phyloP scores from a whole-genome alignment of 2,113 vertebrate genomes.

The Phycodurus eques region DNA sequence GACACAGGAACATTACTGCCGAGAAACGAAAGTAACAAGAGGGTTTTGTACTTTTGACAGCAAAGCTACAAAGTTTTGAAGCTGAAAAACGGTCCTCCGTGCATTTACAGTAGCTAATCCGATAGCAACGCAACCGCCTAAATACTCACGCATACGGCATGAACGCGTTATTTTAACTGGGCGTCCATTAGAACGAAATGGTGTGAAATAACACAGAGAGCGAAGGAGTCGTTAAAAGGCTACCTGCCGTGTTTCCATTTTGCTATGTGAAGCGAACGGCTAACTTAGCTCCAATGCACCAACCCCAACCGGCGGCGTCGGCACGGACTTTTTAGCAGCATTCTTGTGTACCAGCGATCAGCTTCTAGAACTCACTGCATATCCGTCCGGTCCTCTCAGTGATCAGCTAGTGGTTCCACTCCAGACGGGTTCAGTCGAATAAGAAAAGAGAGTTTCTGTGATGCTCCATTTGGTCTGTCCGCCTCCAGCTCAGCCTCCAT shows the following conservation, averaged over 20 bases:
- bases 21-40: no score
- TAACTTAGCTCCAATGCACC: slow-evolving; percentile 27
- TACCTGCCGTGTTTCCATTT: neutral
- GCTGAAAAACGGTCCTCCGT: no score
- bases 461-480: slow-evolving; percentile 34
- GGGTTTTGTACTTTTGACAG: no score
- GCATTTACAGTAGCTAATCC: no score
- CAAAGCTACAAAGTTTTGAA: no score
- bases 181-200: neutral
- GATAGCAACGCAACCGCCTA: slow-evolving; percentile 2
- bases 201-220: neutral
- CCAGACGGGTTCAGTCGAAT: neutral
- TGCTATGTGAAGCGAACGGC: slow-evolving; percentile 36
- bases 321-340: slow-evolving; percentile 35
- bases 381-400: slow-evolving; percentile 18
- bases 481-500: slow-evolving; percentile 27
- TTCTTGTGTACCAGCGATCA: accelerated
- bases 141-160: neutral
- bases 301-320: neutral
- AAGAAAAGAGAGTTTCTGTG: neutral
- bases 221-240: neutral
- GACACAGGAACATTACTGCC: no score
- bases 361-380: slow-evolving; percentile 66
- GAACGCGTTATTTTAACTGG: neutral
- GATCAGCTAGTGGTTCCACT: slow-evolving; percentile 3